Base-by-base conservation (phyloP, 2,113 vertebrate species). In the Hystrix brachyura region DNA sequence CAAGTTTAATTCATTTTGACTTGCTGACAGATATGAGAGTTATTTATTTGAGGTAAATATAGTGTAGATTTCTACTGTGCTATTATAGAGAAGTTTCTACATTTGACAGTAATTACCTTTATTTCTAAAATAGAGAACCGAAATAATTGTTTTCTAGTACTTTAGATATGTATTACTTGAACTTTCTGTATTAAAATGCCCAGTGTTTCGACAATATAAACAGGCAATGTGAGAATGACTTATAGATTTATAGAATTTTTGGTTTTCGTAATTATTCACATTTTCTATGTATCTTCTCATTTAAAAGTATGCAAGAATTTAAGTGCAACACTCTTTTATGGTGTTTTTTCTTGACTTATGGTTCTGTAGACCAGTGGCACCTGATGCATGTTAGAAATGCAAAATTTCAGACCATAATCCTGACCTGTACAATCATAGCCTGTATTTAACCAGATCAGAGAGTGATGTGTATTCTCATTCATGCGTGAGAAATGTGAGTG, bases 1-100 rank as follows among this genome's bases (percentile, higher is more conserved):
- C 2, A 38, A 78, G 43, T 71, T 32, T 94, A 95, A 93, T 97
- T 95, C 94, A 90, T 97, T 92, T 91, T 97, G 57, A 86, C 57
- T 96, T 86, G 51, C 10, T 88, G 72, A 69, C 34, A 96, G 17
- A 97, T 76, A 59, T 1, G 21, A 12, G 0, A 32, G 53, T 88
- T 53, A 95, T 94, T 97, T 96, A 69, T 95, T 55, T 93, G 57
- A 86, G 34, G 59, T 46, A 90, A 71, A 43, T 94, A 3, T 96
- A 43, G 46, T 95, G 59, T 87, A 79, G 17, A 1, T 96, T 32
- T 94, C 79, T 93, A 59, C 32, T 55, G 60, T 21, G 32, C 69
- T 0, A 0, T 14, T 95, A n/a, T 14, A 7, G 53, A 96, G 95
- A 34, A 23, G 18, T 94, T 74, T 90, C 29, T 94, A 25, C 76